Conservation (phyloP, 2,888 invertebrate species). For the Drosophila flavopinicola region DNA sequence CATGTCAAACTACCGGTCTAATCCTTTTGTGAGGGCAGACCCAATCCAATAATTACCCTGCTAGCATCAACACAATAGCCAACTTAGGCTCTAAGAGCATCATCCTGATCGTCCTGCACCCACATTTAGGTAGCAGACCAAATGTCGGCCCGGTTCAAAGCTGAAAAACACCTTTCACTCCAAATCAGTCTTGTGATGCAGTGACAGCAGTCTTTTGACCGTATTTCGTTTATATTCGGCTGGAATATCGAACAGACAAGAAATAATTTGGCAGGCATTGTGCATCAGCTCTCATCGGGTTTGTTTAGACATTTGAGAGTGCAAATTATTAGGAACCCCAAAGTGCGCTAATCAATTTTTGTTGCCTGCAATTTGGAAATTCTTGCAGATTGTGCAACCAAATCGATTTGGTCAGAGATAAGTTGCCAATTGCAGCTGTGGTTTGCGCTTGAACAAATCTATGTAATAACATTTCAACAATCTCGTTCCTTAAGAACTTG, state of each 20-base stretch:
- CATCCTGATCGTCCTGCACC: conserved; percentile 26
- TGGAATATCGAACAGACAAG: not conserved
- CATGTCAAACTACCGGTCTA: conserved; percentile 71
- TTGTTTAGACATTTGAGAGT: not conserved
- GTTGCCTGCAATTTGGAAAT: conserved; percentile 32
- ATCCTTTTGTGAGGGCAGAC: conserved; percentile 54
- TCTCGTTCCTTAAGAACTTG: not conserved
- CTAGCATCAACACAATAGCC: conserved; percentile 40
- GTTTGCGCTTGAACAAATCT: conserved; percentile 34
- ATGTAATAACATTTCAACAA: not conserved
- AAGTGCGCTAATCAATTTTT: conserved; percentile 5
- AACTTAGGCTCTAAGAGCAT: conserved; percentile 21
- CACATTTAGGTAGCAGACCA: conserved; percentile 54
- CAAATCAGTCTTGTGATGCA: conserved; percentile 18
- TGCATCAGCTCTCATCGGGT: not conserved
- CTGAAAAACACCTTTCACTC: conserved; percentile 31
- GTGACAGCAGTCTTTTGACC: conserved; percentile 74
- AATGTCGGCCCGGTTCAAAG: conserved; percentile 67
- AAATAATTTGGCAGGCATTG: conserved; percentile 2
- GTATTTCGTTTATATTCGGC: conserved; percentile 50
- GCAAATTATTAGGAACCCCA: conserved; percentile 39
- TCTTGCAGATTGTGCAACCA: conserved; percentile 45
- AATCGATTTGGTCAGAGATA: conserved; percentile 33
- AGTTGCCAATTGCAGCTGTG: conserved; percentile 52
- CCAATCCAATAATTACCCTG: conserved; percentile 47